Evolutionary conservation across 1,140 invertebrate genomes (phyloP).

Genomic region (Aricia agestis): DNA sequence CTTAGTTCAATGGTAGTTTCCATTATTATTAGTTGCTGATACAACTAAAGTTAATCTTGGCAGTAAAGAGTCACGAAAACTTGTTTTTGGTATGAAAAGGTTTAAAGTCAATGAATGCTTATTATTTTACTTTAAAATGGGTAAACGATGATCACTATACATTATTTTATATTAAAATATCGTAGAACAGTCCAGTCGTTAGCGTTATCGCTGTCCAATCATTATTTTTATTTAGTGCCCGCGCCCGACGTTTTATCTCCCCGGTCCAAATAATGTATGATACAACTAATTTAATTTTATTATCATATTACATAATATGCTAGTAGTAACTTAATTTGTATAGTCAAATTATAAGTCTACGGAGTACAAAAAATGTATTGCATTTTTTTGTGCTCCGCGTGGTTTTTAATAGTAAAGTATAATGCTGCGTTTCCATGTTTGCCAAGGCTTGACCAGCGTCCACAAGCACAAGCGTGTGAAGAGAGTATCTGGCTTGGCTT

Average conservation of each 20-base stretch:
- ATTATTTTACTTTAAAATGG: neutral
- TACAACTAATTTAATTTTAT: conserved; percentile 11
- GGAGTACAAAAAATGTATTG: too few relatives aligned
- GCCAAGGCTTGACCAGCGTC: too few relatives aligned
- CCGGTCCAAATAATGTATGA: conserved; percentile 6
- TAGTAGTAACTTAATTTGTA: neutral
- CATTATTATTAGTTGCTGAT: too few relatives aligned
- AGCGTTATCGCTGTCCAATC: neutral
- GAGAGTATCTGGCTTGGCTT: too few relatives aligned
- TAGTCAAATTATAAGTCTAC: too few relatives aligned
- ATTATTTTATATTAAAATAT: neutral
- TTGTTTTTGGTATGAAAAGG: neutral
- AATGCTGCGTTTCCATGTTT: too few relatives aligned
- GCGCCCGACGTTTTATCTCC: neutral
- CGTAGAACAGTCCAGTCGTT: neutral
- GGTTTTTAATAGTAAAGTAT: too few relatives aligned
- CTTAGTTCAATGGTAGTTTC: too few relatives aligned
- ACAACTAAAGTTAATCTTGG: too few relatives aligned
- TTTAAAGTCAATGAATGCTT: neutral
- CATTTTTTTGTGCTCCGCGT: too few relatives aligned
- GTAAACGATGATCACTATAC: neutral
- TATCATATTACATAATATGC: neutral
- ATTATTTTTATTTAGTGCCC: conserved; percentile 12
- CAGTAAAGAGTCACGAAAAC: too few relatives aligned
- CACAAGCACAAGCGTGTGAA: too few relatives aligned